Conservation (phyloP, 1,140 invertebrate genomes). For the Agrilus planipennis region DNA sequence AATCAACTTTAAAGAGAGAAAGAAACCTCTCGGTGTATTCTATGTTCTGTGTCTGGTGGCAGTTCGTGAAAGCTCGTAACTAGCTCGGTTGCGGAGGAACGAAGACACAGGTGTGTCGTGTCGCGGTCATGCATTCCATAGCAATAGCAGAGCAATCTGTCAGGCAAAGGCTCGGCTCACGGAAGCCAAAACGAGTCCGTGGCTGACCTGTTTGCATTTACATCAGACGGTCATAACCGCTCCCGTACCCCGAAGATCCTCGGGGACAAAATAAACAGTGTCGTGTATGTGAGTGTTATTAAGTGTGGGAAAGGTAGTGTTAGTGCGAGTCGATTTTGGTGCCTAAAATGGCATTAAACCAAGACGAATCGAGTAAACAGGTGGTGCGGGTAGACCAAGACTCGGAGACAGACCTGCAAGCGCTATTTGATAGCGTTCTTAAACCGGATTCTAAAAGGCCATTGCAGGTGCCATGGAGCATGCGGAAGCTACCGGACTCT, state of each 20-base stretch:
- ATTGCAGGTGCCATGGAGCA: constrained; percentile 80
- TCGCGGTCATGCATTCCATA: constrained; percentile 50
- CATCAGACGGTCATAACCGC: constrained; percentile 4
- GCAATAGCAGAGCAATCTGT: constrained; percentile 3
- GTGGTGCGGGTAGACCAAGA: constrained; percentile 85
- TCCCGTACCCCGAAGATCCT: constrained; percentile 1
- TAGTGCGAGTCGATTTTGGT: constrained; percentile 10
- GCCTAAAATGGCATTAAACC: constrained; percentile 52
- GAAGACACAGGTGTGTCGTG: neutral
- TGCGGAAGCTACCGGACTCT: constrained; percentile 91
- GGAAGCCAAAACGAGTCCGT: constrained; percentile 17
- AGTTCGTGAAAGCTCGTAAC: constrained; percentile 1
- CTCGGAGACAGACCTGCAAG: constrained; percentile 86
- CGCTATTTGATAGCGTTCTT: constrained; percentile 84
- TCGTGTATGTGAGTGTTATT: constrained; percentile 8
- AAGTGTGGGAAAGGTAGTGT: constrained; percentile 7
- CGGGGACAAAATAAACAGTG: neutral
- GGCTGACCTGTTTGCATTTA: constrained; percentile 9
- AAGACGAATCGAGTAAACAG: constrained; percentile 53
- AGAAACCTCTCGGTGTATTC: too few species aligned
- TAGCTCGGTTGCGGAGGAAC: neutral
- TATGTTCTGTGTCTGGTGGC: too few species aligned
- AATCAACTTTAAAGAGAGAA: too few species aligned
- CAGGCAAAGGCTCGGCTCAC: constrained; percentile 39
- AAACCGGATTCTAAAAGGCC: constrained; percentile 80